Evolutionary conservation across 23 tunicate species (phyloP).

Genomic region (Phallusia fumigata): DNA sequence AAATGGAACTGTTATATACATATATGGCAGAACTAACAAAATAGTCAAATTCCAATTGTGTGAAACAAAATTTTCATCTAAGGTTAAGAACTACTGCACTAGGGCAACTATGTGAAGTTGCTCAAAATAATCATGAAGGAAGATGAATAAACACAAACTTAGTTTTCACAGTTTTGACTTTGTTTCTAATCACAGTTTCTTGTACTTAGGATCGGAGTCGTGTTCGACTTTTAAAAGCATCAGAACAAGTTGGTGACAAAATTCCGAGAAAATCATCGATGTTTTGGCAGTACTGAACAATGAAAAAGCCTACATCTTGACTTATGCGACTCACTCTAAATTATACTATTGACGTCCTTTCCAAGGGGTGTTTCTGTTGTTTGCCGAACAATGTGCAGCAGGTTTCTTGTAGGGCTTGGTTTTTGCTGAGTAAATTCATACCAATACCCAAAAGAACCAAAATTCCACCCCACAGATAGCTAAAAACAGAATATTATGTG

Average conservation of each 20-base stretch:
- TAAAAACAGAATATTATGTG: constrained; percentile 11
- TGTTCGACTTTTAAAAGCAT: not conserved
- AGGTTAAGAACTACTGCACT: too few relatives aligned
- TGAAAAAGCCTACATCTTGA: not conserved
- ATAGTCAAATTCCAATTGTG: too few relatives aligned
- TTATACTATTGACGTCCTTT: not conserved
- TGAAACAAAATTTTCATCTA: too few relatives aligned
- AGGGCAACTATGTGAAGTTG: too few relatives aligned
- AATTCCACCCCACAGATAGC: constrained; percentile 65
- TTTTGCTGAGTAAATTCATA: constrained; percentile 60
- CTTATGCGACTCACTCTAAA: not conserved
- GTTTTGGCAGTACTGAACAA: not conserved
- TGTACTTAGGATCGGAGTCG: not conserved
- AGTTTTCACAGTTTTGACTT: too few relatives aligned
- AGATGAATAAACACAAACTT: too few relatives aligned
- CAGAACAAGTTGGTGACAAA: constrained; percentile 8
- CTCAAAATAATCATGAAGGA: too few relatives aligned
- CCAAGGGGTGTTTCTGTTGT: too few relatives aligned
- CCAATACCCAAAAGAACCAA: constrained; percentile 58
- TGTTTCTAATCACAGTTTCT: not conserved
- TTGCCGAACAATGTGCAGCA: not conserved
- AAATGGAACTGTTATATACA: too few relatives aligned
- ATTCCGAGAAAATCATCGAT: constrained; percentile 1
- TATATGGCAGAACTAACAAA: too few relatives aligned
- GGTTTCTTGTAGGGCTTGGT: constrained; percentile 18